A percentile compares a stretch with the other conserved stretches of the same genome.
phyloP scores from a whole-genome alignment of 1,140 invertebrate genomes.

The Stenopsyche tienmushanensis region DNA sequence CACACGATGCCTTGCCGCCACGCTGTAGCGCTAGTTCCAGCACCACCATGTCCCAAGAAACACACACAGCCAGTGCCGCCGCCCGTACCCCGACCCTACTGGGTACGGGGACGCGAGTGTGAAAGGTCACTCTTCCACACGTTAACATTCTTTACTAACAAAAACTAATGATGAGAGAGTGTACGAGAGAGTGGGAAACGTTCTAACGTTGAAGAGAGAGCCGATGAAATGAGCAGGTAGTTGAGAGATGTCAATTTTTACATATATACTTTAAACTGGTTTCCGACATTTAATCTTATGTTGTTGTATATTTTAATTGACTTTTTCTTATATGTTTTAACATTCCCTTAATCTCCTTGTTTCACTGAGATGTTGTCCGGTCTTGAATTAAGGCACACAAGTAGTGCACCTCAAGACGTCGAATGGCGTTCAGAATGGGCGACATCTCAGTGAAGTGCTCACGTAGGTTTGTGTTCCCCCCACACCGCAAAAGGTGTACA shows the following conservation, averaged over 20 bases:
- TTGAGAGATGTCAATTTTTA: background rate
- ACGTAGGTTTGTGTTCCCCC: conserved; percentile 19
- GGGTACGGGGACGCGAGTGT: conserved; percentile 22
- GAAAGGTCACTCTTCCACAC: conserved; percentile 19
- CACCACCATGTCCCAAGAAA: conserved; percentile 54
- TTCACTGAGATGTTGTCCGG: conserved; percentile 15
- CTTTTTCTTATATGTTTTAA: conserved; percentile 23
- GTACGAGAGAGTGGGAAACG: conserved; percentile 15
- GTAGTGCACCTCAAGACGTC: background rate
- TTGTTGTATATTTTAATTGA: conserved; percentile 16
- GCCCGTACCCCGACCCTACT: conserved; percentile 42
- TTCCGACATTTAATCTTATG: conserved; percentile 8
- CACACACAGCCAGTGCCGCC: conserved; percentile 55
- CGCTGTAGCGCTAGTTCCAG: conserved; percentile 59
- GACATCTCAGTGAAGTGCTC: conserved; percentile 15
- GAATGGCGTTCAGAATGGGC: too few species aligned
- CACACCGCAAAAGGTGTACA: conserved; percentile 6
- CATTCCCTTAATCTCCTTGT: conserved; percentile 15
- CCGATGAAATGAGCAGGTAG: conserved; percentile 1
- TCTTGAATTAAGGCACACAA: background rate
- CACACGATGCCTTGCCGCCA: conserved; percentile 59
- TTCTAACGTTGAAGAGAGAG: background rate
- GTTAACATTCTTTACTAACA: conserved; percentile 7
- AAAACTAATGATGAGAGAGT: conserved; percentile 21
- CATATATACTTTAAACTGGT: background rate